These are phyloP conservation scores for Cyrtorhinus lividipennis DNA, from an alignment of 1,140 invertebrate genomes.

Conservation along the genomic window DNA sequence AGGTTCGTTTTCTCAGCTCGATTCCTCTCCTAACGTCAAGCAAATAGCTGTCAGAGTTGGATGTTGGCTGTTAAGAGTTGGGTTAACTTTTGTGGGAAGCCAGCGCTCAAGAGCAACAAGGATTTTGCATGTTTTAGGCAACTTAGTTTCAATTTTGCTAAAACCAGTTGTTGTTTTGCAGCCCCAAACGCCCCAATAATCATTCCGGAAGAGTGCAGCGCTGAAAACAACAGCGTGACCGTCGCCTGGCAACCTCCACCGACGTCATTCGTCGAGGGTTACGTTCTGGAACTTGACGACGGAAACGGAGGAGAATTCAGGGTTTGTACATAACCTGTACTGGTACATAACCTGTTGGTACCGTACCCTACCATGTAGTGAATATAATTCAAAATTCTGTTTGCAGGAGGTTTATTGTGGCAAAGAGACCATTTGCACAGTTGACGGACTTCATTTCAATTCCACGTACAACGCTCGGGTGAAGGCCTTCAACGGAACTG, in stretches of 20 bases:
- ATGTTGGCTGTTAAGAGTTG: no score
- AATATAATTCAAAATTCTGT: no score
- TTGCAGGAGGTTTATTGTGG: slow-evolving; percentile 94
- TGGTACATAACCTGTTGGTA: no score
- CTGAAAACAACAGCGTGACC: slow-evolving; percentile 95
- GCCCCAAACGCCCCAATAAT: slow-evolving; percentile 82
- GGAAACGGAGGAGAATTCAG: slow-evolving; percentile 85
- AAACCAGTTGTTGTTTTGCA: no score
- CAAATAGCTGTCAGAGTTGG: no score
- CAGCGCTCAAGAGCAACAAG: no score
- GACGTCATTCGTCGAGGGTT: slow-evolving; percentile 81
- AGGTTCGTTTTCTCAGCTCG: no score
- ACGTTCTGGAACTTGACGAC: slow-evolving; percentile 89
- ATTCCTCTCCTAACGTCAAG: no score
- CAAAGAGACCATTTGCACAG: slow-evolving; percentile 92
- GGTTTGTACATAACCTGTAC: slow-evolving; percentile 48
- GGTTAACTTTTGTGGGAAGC: no score
- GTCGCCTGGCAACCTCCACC: slow-evolving; percentile 85
- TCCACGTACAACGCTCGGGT: slow-evolving; percentile 94
- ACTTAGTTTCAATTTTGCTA: no score
- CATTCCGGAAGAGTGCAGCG: slow-evolving; percentile 89
- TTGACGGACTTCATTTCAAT: slow-evolving; percentile 96
- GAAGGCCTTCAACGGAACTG: slow-evolving; percentile 91
- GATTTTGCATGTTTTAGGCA: no score
- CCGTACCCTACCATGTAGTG: no score